Base-by-base conservation (phyloP, 2,113 vertebrate species). In the Xenus cinereus region DNA sequence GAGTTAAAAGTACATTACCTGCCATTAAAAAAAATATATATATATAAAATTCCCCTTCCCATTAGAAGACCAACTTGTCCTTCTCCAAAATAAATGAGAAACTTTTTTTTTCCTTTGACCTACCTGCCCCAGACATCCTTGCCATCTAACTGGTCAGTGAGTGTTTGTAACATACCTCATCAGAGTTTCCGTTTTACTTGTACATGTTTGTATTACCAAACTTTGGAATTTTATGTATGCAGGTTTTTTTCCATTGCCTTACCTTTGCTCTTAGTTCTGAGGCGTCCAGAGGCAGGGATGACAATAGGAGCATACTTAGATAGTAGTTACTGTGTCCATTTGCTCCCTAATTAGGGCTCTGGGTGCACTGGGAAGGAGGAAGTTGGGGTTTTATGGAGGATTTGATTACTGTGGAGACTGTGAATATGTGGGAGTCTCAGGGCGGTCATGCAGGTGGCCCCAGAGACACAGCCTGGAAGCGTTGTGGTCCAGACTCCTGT, bases 31-130 rank as follows among this genome's bases (percentile, higher is more conserved):
- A 5, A 56, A 56, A 37, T n/a, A n/a, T n/a, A n/a, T n/a, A n/a
- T n/a, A n/a, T n/a, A n/a, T n/a, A 39, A n/a, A 59, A n/a, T 12
- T 32, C 6, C 6, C 7, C 5, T 6, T 6, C 11, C 10, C 2
- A 26, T 59, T 74, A 41, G 3, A 24, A 51, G 84, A 79, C 2
- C 9, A 69, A 37, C 14, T 41, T 33, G 6, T 35, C 10, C 10
- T 46, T 60, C 33, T 80, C 67, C 12, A 76, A 39, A 75, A 59
- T 54, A 30, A 48, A 1, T 53, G 26, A 69, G 37, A 78, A 84
- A 21, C 14, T 71, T 43, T n/a, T n/a, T 2, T 33, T 79, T 45
- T 62, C 32, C 28, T 64, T 91, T 67, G 18, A 32, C 14, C 3
- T 57, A 15, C 13, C 14, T 6, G 72, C 24, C 27, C 30, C 9